Base-by-base conservation (phyloP, 2,113 vertebrate genomes). In the Gymnorhina tibicen region DNA sequence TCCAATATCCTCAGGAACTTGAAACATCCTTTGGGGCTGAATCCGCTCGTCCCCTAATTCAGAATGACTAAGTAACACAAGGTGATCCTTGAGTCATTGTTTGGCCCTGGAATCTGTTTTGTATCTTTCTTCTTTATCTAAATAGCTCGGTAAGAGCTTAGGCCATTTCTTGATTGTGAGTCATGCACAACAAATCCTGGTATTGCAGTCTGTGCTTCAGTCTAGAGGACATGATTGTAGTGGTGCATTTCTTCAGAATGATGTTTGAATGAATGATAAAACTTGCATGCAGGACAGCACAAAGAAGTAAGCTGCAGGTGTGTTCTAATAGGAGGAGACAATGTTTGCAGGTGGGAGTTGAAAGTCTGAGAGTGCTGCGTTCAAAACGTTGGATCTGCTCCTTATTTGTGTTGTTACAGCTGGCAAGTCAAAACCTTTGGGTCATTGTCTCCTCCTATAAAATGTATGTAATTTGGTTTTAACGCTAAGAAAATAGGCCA, bases 31-130 rank as follows among this genome's bases (percentile, higher is more conserved):
- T 39, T 73, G 50, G 53, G 62, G 22, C 74, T 58, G 94, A 23
- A 86, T 92, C 91, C 0, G 0, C 42, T 92, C 30, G 16, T 79
- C 53, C 77, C 35, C 17, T 72, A 73, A 73, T 73, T 94, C 55
- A 33, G 53, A 81, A 50, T 68, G 56, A 69, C 66, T 56, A 4
- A 95, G 47, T 75, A 66, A 63, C 41, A 80, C 76, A 39, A 24
- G 49, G 68, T 85, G 23, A 95, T 72, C 77, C 37, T 16, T 91
- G 83, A 88, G 72, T 95, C 83, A 95, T 92, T 55, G 47, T 86
- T 90, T 93, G 91, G 88, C 79, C 1, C 0, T 62, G 63, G 67
- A 76, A 41, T 88, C 91, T 73, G 50, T 77, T 95, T 85, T 82
- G 26, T 70, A 13, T 89, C 77, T 94, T 68, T 87, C 37, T 91